Conservation (phyloP, 2,888 invertebrate species). For the Eudasyphora cyanicolor region DNA sequence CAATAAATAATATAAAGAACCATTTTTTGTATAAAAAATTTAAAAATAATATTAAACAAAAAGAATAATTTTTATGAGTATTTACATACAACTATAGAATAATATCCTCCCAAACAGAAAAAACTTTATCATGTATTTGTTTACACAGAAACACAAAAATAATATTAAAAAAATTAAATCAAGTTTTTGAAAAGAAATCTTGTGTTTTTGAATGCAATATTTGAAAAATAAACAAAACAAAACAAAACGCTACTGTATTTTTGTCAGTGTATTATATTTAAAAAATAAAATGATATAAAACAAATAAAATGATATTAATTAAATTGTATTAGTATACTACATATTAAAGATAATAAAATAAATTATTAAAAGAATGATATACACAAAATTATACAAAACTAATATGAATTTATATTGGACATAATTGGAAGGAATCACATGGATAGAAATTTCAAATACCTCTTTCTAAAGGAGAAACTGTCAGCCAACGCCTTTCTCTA, state of each 20-base stretch:
- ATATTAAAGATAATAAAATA: too few relatives aligned
- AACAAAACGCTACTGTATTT: too few relatives aligned
- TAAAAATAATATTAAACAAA: constrained; percentile 7
- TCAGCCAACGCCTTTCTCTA: too few relatives aligned
- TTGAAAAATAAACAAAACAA: too few relatives aligned
- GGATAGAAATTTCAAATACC: too few relatives aligned
- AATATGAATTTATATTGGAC: too few relatives aligned
- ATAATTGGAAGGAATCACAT: too few relatives aligned
- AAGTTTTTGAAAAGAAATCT: background rate
- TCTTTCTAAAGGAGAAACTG: too few relatives aligned
- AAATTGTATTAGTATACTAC: background rate
- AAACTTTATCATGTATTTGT: constrained; percentile 20
- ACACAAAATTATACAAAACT: too few relatives aligned
- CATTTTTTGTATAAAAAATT: background rate
- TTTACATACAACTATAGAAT: background rate
- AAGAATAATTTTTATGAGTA: constrained; percentile 27
- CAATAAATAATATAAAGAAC: background rate
- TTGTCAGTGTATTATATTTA: constrained; percentile 53
- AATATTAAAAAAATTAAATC: background rate
- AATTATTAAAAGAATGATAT: too few relatives aligned
- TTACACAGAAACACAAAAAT: background rate
- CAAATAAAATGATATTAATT: constrained; percentile 1
- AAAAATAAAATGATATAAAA: constrained; percentile 6
- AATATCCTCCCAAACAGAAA: background rate
- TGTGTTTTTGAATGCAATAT: background rate